Conservation (phyloP, 2,888 invertebrate species). For the Chymomyza fuscimana region DNA sequence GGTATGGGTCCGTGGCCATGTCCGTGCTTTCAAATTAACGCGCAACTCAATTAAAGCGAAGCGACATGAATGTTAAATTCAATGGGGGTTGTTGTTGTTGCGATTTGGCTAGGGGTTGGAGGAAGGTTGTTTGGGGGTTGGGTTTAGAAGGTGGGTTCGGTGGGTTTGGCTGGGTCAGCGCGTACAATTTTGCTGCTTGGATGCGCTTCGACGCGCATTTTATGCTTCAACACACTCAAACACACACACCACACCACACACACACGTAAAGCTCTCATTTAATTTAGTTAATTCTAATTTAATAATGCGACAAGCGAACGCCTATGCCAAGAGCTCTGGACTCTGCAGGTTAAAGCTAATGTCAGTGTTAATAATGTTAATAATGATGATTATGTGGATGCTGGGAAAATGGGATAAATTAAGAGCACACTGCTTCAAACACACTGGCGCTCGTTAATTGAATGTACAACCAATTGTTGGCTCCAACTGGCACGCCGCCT, state of each 20-base stretch:
- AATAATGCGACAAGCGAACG: conserved; percentile 57
- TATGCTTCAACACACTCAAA: conserved; percentile 45
- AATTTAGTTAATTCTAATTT: conserved; percentile 68
- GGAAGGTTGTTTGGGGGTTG: neutral
- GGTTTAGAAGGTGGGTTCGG: neutral
- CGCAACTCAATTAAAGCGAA: conserved; percentile 58
- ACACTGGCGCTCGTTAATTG: neutral
- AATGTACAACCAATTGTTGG: neutral
- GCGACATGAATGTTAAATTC: neutral
- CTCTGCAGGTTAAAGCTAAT: neutral
- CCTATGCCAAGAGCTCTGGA: conserved; percentile 18
- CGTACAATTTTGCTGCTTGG: conserved; percentile 44
- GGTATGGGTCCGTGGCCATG: neutral
- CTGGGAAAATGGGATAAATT: neutral
- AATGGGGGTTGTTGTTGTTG: neutral
- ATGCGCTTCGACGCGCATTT: conserved; percentile 67
- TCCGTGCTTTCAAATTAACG: conserved; percentile 66
- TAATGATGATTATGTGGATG: neutral
- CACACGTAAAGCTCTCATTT: conserved; percentile 34
- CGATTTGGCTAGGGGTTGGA: no score
- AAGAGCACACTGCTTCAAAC: neutral
- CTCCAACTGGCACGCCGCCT: no score
- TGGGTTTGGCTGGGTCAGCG: neutral
- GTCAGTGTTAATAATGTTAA: neutral
- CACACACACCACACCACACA: conserved; percentile 9